phyloP scores from a whole-genome alignment of 2,888 invertebrate genomes.

The Acleris emargana region DNA sequence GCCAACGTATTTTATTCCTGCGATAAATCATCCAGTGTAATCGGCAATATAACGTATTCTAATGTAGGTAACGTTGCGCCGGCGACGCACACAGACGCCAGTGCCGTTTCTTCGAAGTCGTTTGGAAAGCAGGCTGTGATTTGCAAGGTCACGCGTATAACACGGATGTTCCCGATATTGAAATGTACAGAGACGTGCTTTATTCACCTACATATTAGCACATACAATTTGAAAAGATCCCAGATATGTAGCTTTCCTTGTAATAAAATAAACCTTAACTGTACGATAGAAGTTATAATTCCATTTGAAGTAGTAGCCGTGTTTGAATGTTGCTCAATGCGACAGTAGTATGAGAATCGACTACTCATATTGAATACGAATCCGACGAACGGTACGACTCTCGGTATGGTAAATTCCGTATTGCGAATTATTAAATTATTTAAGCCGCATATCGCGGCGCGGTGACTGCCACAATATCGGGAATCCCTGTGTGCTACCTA shows the following conservation, averaged over 20 bases:
- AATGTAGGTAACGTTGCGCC: constrained; percentile 27
- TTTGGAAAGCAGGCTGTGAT: constrained; percentile 84
- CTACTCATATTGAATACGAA: constrained; percentile 83
- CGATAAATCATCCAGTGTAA: constrained; percentile 24
- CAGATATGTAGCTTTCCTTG: constrained; percentile 53
- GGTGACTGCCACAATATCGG: constrained; percentile 79
- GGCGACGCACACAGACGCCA: constrained; percentile 67
- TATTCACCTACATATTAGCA: constrained; percentile 83
- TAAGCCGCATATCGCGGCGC: constrained; percentile 80
- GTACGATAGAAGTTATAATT: constrained; percentile 58
- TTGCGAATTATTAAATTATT: constrained; percentile 84
- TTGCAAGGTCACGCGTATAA: constrained; percentile 84
- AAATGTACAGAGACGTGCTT: constrained; percentile 82
- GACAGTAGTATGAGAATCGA: constrained; percentile 82
- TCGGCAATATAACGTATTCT: constrained; percentile 39
- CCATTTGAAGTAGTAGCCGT: constrained; percentile 60
- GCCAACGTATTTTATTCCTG: background rate
- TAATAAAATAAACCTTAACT: constrained; percentile 65
- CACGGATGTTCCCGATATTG: constrained; percentile 84
- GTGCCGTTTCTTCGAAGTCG: constrained; percentile 78
- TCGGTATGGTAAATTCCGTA: constrained; percentile 82
- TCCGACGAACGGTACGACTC: constrained; percentile 80
- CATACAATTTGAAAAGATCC: constrained; percentile 77
- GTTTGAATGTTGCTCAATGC: constrained; percentile 75
- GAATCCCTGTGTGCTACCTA: constrained; percentile 82